phyloP scores from a whole-genome alignment of 2,113 vertebrate species.

The Dendrocopos noguchii region DNA sequence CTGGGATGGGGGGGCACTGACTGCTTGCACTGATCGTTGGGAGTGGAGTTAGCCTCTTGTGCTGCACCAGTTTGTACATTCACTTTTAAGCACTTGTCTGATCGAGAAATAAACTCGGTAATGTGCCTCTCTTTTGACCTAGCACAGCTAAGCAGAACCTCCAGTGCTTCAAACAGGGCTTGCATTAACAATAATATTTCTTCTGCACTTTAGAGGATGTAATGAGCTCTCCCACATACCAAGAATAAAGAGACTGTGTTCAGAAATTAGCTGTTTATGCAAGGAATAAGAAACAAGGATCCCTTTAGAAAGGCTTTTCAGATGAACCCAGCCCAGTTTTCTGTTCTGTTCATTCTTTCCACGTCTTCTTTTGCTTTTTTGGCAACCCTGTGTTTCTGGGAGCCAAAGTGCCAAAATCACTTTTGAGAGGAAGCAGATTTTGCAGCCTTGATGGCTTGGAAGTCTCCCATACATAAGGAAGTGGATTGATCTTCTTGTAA shows the following conservation, averaged over 20 bases:
- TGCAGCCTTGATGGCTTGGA: slow-evolving; percentile 27
- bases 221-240: neutral
- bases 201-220: neutral
- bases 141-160: neutral
- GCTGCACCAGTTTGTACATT: neutral
- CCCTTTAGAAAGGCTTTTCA: neutral
- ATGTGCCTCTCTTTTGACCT: neutral
- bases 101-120: neutral
- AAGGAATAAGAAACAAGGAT: neutral
- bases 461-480: slow-evolving; percentile 31
- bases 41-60: neutral
- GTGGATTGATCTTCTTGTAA: neutral
- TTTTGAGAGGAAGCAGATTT: slow-evolving; percentile 50
- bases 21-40: neutral
- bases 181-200: neutral
- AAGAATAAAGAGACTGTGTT: neutral
- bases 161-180: neutral
- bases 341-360: neutral
- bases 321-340: neutral
- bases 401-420: slow-evolving; percentile 53
- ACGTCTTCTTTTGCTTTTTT: neutral
- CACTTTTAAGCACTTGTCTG: neutral
- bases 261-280: neutral
- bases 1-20: neutral
- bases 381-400: slow-evolving; percentile 17